Percentiles rank a stretch among this genome's conserved stretches.
These are phyloP conservation scores for Pampus argenteus DNA, from an alignment of 2,797 vertebrate genomes.

Conservation along the genomic window DNA sequence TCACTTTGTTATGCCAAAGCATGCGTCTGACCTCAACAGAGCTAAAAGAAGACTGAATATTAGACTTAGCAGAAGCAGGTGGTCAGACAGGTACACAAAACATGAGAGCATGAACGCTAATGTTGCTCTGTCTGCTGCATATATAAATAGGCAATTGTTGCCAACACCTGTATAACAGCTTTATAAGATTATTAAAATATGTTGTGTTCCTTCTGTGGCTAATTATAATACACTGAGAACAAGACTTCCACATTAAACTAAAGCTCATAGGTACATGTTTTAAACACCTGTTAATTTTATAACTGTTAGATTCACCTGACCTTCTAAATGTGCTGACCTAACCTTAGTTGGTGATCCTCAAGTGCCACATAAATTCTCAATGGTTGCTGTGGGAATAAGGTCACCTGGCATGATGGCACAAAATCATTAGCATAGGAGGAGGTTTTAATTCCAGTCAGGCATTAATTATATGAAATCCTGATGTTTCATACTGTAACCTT, in stretches of 20 bases:
- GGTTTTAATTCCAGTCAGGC: conserved; percentile 57
- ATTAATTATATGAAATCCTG: conserved; percentile 46
- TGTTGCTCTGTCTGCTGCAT: background rate
- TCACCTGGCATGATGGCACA: conserved; percentile 43
- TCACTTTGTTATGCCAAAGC: background rate
- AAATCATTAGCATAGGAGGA: conserved; percentile 51
- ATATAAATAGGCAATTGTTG: background rate
- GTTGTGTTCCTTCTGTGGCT: background rate
- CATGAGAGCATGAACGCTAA: background rate
- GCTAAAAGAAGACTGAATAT: background rate
- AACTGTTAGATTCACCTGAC: conserved; percentile 19
- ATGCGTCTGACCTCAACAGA: background rate
- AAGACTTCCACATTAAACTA: background rate
- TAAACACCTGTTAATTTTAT: conserved; percentile 24
- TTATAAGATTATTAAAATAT: background rate
- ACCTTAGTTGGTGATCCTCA: conserved; percentile 33
- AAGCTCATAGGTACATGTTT: background rate
- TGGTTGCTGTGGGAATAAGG: conserved; percentile 43
- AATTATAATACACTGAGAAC: background rate
- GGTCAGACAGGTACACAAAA: background rate
- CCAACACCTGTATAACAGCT: background rate
- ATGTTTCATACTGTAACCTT: conserved; percentile 61
- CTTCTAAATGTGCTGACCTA: conserved; percentile 36
- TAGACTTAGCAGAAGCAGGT: background rate
- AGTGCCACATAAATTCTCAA: conserved; percentile 46